Evolutionary conservation across 2,113 vertebrate genomes (phyloP).

Genomic region (Hystrix brachyura): DNA sequence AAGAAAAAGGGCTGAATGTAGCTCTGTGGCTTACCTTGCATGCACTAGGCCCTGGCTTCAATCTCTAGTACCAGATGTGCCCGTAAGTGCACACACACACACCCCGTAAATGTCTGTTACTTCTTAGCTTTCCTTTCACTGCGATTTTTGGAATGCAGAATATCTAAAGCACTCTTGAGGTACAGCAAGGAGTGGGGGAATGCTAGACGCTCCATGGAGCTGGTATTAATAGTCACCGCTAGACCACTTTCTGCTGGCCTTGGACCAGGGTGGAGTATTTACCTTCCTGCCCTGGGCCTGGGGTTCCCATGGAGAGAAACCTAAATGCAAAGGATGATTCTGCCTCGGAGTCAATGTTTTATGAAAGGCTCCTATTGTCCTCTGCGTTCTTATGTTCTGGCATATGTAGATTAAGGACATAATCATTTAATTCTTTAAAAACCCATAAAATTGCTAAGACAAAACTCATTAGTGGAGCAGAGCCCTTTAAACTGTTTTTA

Average conservation of each 20-base stretch:
- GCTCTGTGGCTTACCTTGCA: background rate
- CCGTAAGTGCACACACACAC: too few species aligned
- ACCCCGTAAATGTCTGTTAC: background rate
- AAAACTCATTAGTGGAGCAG: background rate
- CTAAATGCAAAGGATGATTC: background rate
- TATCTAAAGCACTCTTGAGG: background rate
- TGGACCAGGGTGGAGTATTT: background rate
- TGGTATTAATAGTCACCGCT: background rate
- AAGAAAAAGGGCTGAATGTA: background rate
- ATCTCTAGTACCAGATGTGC: too few species aligned
- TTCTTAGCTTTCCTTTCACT: background rate
- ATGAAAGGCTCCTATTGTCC: background rate
- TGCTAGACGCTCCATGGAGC: background rate
- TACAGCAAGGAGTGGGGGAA: background rate
- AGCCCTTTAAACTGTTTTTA: background rate
- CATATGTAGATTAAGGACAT: background rate
- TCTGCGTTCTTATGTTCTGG: background rate
- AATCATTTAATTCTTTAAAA: conserved; percentile 44
- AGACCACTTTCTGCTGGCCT: background rate
- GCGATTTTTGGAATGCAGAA: background rate
- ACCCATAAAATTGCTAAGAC: background rate
- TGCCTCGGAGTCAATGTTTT: background rate
- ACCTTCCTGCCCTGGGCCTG: background rate
- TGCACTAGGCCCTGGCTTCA: background rate
- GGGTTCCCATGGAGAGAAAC: background rate